Evolutionary conservation across 2,888 invertebrate genomes (phyloP).

Genomic region (Erannis defoliaria): DNA sequence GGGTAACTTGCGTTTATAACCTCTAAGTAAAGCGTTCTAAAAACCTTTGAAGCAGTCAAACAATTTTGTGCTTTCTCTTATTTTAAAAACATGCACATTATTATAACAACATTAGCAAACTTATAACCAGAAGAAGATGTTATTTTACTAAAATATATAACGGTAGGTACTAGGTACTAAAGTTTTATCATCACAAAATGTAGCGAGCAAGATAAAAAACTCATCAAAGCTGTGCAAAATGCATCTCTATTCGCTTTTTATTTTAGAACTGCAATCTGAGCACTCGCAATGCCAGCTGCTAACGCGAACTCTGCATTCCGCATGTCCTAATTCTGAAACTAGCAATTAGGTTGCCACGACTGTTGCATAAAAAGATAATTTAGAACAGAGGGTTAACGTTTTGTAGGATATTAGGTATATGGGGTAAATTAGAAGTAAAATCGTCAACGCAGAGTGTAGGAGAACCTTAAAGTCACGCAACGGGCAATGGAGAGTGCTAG

Average conservation of each 20-base stretch:
- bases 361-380: conserved; percentile 7
- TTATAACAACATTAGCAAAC: too few relatives aligned
- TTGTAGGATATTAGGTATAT: too few relatives aligned
- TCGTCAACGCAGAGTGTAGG: too few relatives aligned
- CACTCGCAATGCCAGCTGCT: conserved; percentile 5
- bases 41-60: too few relatives aligned
- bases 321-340: conserved; percentile 24
- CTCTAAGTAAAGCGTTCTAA: too few relatives aligned
- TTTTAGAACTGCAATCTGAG: conserved; percentile 20
- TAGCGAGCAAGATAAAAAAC: not conserved
- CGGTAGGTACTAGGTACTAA: not conserved
- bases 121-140: not conserved
- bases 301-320: conserved; percentile 16
- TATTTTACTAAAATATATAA: too few relatives aligned
- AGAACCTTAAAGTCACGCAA: too few relatives aligned
- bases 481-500: too few relatives aligned
- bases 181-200: not conserved
- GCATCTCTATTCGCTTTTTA: conserved; percentile 5
- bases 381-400: not conserved
- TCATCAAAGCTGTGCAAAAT: conserved; percentile 1
- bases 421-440: too few relatives aligned
- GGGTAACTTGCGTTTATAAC: too few relatives aligned
- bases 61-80: too few relatives aligned
- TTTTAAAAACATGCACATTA: too few relatives aligned
- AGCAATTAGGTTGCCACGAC: conserved; percentile 11